Evolutionary conservation across 2,113 vertebrate species (phyloP), one percentile per base, ranked within the genome.

Genomic region (Collichthys lucidus): DNA sequence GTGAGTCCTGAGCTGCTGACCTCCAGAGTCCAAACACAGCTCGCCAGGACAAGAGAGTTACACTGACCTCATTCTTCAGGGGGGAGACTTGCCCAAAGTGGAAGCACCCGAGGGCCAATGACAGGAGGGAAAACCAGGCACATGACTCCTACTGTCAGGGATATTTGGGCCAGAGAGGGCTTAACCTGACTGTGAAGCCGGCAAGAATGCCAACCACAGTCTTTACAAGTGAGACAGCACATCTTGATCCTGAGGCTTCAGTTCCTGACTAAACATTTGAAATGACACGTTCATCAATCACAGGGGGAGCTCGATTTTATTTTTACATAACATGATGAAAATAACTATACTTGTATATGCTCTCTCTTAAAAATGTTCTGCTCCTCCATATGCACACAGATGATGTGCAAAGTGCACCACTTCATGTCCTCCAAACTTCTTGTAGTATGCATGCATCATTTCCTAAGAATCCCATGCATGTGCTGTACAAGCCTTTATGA

Each of bases 51-150:
- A 42, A 75, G 56, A 35, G 24, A 76, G 76, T 74, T 77, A 80
- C 68, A 55, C 24, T 89, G 85, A 79, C 81, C 85, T 79, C 79
- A 79, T 90, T 90, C 66, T 56, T 79, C 49, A 20, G 61, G 46
- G 70, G 52, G 56, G 24, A 16, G 35, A 70, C 42, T 44, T 0
- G 0, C 19, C 57, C 74, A 76, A 60, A 74, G 22, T 60, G 68
- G 24, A 60, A 69, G 46, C 71, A 74, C 49, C 61, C 40, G 53
- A 10, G 64, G 44, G 46, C 62, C 76, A 81, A 60, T 52, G 68
- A 16, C 71, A 56, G 61, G 52, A 10, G 52, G 62, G 55, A 29
- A 31, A 68, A 68, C 53, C 26, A 5, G 75, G n/a, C 75, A 70
- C 74, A 79, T 76, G 82, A 80, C 84, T 65, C 15, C 31, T 57